phyloP scores from a whole-genome alignment of 2,888 invertebrate species.

The Xiphydria camelus region DNA sequence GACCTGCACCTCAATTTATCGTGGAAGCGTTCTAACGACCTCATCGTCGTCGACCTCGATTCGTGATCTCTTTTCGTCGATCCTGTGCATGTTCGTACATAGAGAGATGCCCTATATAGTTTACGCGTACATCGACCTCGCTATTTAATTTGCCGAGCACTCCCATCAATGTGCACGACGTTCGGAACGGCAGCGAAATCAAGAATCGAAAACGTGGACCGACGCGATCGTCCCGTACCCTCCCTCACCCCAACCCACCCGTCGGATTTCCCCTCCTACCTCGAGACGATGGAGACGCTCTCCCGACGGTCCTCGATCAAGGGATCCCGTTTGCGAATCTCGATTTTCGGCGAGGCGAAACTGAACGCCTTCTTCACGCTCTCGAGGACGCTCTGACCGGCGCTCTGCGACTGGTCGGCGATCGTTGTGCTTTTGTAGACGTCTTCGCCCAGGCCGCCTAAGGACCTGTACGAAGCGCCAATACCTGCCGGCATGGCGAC shows the following conservation, averaged over 20 bases:
- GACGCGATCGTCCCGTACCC: no score
- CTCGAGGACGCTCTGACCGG: slow-evolving; percentile 62
- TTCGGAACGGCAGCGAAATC: no score
- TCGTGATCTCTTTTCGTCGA: slow-evolving; percentile 7
- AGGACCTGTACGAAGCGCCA: slow-evolving; percentile 68
- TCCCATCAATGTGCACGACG: no score
- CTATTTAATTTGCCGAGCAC: no score
- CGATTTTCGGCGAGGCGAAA: slow-evolving; percentile 58
- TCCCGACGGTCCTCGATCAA: slow-evolving; percentile 54
- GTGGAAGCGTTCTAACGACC: no score
- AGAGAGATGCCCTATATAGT: no score
- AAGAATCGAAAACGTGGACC: no score
- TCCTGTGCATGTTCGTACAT: no score
- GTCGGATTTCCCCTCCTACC: slow-evolving; percentile 43
- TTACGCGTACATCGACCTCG: no score
- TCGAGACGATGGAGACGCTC: slow-evolving; percentile 54
- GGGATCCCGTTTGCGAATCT: slow-evolving; percentile 53
- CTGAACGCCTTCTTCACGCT: slow-evolving; percentile 67
- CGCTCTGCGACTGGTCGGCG: slow-evolving; percentile 61
- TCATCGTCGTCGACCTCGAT: slow-evolving; percentile 33
- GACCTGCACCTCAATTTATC: no score
- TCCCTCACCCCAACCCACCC: background rate
- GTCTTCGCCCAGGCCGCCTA: slow-evolving; percentile 62
- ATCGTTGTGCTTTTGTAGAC: slow-evolving; percentile 68
- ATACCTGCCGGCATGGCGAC: slow-evolving; percentile 66